phyloP scores from a whole-genome alignment of 2,113 vertebrate genomes.

The Clarias gariepinus region DNA sequence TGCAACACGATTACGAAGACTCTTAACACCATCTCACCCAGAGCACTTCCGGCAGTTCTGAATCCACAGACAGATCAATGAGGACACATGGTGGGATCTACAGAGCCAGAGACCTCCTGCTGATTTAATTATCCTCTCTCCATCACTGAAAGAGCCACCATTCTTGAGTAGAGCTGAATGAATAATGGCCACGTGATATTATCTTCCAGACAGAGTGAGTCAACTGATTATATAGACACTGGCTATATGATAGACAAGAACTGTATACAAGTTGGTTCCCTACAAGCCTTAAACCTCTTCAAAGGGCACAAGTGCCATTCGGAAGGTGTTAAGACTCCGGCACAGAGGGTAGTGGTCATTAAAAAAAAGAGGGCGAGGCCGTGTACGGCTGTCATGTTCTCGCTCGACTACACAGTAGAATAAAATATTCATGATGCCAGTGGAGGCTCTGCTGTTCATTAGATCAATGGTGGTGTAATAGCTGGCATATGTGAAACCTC shows the following conservation, averaged over 20 bases:
- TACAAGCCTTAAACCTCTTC: conserved; percentile 32
- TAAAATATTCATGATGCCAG: conserved; percentile 71
- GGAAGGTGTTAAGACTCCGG: conserved; percentile 44
- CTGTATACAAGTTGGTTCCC: conserved; percentile 6
- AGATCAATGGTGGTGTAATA: conserved; percentile 71
- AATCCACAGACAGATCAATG: conserved; percentile 65
- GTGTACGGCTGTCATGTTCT: conserved; percentile 37
- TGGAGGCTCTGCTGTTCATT: conserved; percentile 51
- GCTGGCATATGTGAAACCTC: conserved; percentile 61
- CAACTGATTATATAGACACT: conserved; percentile 11
- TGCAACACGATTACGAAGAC: neutral
- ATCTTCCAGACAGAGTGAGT: conserved; percentile 21
- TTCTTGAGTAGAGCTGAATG: conserved; percentile 23
- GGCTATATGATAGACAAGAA: neutral
- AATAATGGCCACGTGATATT: conserved; percentile 39
- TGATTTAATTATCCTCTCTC: conserved; percentile 67
- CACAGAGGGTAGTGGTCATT: conserved; percentile 44
- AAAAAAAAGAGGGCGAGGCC: conserved; percentile 49
- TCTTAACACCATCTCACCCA: conserved; percentile 8
- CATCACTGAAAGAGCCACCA: conserved; percentile 59
- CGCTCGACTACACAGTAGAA: conserved; percentile 56
- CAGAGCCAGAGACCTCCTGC: conserved; percentile 67
- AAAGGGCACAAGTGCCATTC: conserved; percentile 35
- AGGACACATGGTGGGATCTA: conserved; percentile 53
- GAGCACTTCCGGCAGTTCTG: conserved; percentile 20